phyloP scores from a whole-genome alignment of 2,797 vertebrate species.

The Columba guinea region DNA sequence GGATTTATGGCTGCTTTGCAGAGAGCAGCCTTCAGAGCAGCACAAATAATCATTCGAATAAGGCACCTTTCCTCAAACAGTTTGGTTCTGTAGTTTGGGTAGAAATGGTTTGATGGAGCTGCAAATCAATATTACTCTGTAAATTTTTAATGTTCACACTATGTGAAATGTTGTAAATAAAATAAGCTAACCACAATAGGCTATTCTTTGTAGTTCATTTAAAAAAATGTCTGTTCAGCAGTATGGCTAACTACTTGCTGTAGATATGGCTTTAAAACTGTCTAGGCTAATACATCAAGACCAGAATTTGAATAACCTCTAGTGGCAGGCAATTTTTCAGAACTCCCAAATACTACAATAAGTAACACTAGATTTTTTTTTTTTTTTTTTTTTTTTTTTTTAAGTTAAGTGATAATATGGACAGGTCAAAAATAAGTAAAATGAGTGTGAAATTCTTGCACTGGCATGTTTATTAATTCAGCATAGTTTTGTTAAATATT shows the following conservation, averaged over 20 bases:
- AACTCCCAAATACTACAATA: conserved; percentile 64
- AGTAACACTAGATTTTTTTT: background rate
- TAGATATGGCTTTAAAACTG: conserved; percentile 80
- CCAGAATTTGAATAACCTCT: conserved; percentile 79
- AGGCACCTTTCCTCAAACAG: conserved; percentile 19
- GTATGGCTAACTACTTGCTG: conserved; percentile 76
- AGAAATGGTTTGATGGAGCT: conserved; percentile 46
- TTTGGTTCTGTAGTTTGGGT: conserved; percentile 6
- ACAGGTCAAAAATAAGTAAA: conserved; percentile 24
- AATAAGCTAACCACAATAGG: conserved; percentile 57
- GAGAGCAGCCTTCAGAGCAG: background rate
- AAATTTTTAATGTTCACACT: conserved; percentile 72
- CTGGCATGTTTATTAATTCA: background rate
- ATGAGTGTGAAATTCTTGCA: background rate
- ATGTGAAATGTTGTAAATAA: conserved; percentile 72
- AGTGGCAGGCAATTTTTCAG: conserved; percentile 81
- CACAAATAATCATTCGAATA: conserved; percentile 16
- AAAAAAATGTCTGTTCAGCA: conserved; percentile 82
- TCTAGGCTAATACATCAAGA: conserved; percentile 81
- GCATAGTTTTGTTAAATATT: background rate
- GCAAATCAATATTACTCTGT: conserved; percentile 54
- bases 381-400: background rate
- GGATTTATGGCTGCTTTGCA: conserved; percentile 21
- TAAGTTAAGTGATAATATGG: background rate
- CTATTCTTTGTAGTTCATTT: conserved; percentile 75